phyloP scores from a whole-genome alignment of 2,888 invertebrate species.

The Syritta pipiens region DNA sequence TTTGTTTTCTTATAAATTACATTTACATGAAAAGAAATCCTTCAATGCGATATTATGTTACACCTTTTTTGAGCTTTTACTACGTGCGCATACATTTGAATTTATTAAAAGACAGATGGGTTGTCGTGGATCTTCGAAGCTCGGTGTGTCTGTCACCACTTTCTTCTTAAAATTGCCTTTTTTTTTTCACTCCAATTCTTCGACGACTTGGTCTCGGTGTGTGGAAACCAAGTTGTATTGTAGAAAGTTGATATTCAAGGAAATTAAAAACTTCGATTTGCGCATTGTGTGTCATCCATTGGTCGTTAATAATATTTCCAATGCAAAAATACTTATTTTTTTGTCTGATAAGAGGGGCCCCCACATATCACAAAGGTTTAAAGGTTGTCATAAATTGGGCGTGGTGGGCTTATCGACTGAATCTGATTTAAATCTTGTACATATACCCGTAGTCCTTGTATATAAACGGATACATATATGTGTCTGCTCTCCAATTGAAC shows the following conservation, averaged over 20 bases:
- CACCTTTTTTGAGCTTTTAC: too few species aligned
- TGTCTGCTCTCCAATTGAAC: too few species aligned
- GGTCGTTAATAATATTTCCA: constrained; percentile 33
- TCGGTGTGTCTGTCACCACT: constrained; percentile 18
- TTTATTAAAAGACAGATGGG: too few species aligned
- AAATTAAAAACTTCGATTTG: constrained; percentile 21
- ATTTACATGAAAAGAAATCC: too few species aligned
- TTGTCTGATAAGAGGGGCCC: too few species aligned
- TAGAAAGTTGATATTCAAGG: constrained; percentile 46
- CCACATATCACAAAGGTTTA: constrained; percentile 7
- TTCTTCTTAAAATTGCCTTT: constrained; percentile 13
- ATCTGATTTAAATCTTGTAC: constrained; percentile 42
- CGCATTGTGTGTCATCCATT: too few species aligned
- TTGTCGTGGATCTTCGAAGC: too few species aligned
- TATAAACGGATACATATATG: not conserved
- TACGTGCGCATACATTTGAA: too few species aligned
- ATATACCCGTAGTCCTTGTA: not conserved
- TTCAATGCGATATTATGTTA: too few species aligned
- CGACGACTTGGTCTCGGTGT: too few species aligned
- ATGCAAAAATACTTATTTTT: too few species aligned
- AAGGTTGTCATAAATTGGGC: constrained; percentile 40
- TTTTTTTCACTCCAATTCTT: constrained; percentile 11
- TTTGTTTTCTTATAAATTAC: not conserved
- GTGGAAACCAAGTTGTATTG: not conserved
- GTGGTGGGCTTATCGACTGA: constrained; percentile 55